Evolutionary conservation across 2,888 invertebrate species (phyloP).

Genomic region (Agrotis ipsilon): DNA sequence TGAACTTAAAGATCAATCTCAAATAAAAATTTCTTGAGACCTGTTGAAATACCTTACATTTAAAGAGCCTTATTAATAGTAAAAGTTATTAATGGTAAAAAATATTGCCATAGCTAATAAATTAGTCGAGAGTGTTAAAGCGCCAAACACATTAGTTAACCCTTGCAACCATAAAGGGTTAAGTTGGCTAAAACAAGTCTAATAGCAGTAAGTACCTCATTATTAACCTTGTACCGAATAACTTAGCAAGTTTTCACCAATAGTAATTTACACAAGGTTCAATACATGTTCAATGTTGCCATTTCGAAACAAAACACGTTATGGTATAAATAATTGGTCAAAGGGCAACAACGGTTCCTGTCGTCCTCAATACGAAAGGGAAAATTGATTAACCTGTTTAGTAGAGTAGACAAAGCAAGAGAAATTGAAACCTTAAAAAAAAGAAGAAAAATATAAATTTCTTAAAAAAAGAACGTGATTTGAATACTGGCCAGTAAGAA

Average conservation of each 20-base stretch:
- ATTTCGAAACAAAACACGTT: slow-evolving; percentile 30
- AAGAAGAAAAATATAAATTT: no score
- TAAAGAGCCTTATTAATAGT: no score
- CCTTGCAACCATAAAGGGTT: not conserved
- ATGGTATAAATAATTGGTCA: not conserved
- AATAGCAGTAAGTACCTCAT: slow-evolving; percentile 7
- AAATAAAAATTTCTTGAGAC: slow-evolving; percentile 3
- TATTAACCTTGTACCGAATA: slow-evolving; percentile 12
- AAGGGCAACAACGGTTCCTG: slow-evolving; percentile 19
- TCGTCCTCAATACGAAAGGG: not conserved
- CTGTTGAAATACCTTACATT: not conserved
- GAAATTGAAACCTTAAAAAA: not conserved
- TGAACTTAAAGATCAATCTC: not conserved
- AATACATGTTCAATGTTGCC: slow-evolving; percentile 25
- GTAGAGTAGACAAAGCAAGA: not conserved
- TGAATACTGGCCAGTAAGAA: no score
- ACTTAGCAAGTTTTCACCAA: slow-evolving; percentile 19
- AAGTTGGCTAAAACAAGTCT: not conserved
- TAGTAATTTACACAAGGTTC: slow-evolving; percentile 15
- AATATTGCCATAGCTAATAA: not conserved
- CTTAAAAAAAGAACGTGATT: no score
- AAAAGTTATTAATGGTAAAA: no score
- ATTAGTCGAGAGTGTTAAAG: not conserved
- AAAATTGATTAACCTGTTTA: not conserved
- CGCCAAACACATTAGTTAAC: not conserved